Base-by-base conservation (phyloP, 2,797 vertebrate species). In the Centropyge bicolor region DNA sequence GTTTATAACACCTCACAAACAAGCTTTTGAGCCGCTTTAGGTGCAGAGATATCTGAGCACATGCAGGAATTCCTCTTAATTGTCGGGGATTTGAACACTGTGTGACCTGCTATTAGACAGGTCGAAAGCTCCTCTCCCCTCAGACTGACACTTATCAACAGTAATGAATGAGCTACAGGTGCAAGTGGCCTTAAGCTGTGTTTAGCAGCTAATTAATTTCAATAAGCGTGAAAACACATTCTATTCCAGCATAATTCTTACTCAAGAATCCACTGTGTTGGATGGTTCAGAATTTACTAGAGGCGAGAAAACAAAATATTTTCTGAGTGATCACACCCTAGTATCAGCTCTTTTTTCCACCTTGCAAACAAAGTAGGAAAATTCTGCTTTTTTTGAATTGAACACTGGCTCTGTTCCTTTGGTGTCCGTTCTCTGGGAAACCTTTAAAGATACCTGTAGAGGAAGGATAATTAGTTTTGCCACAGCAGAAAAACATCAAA, bases 381-480 rank as follows among this genome's bases (percentile, higher is more conserved):
- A 20, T 49, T 8, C 20, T 49, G 48, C 9, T 9, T 49, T 20
- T 49, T 49, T 19, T 49, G 17, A 60, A 35, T 27, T 45, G 6
- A 61, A 61, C 40, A 24, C n/a, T 60, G 59, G 40, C 59, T 24
- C 2, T 8, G 11, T 24, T 24, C 59, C 40, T 11, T 27, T 24
- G 40, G 40, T 19, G 40, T 24, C 41, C 22, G 10, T 22, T 62
- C 60, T 45, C 41, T 62, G 60, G 22, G 60, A 41, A 35, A n/a
- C 3, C 8, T 24, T 43, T 62, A 41, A 62, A 45, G 62, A 5
- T 43, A 35, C 62, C 43, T 48, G 43, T 35, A 48, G 43, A 63
- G 61, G 41, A n/a, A 3, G 62, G 24, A 20, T 64, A 64, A 64
- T 64, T 49, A 49, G 63, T 51, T 66, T 38, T 66, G 8, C 45